phyloP scores from a whole-genome alignment of 2,888 invertebrate species.

The Conistra vaccinii region DNA sequence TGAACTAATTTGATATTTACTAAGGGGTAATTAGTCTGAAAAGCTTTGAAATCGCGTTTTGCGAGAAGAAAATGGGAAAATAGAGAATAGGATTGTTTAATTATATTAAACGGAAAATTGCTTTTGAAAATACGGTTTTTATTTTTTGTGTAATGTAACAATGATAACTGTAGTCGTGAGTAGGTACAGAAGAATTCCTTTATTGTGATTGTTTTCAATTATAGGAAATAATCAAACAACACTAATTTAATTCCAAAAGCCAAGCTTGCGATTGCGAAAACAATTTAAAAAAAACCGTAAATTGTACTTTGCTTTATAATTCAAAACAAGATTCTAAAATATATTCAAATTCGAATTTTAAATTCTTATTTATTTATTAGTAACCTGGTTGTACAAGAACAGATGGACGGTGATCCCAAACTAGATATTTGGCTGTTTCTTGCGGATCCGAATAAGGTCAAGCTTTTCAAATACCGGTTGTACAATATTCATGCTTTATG shows the following conservation, averaged over 20 bases:
- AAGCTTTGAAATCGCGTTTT: constrained; percentile 55
- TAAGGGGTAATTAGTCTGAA: constrained; percentile 69
- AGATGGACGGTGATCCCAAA: no score
- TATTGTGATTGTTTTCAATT: neutral
- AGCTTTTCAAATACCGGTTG: neutral
- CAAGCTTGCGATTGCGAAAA: neutral
- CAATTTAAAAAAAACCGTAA: no score
- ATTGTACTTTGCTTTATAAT: neutral
- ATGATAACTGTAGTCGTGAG: neutral
- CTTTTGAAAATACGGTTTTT: constrained; percentile 6
- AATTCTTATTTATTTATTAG: no score
- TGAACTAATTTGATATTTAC: constrained; percentile 71
- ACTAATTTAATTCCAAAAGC: neutral
- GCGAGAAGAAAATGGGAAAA: constrained; percentile 52
- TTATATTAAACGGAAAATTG: constrained; percentile 19
- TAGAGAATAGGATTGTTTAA: constrained; percentile 16
- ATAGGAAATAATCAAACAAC: neutral
- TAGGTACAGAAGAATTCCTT: neutral
- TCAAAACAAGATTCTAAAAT: neutral
- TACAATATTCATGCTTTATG: neutral
- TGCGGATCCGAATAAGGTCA: neutral
- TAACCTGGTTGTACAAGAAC: no score
- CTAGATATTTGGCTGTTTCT: no score
- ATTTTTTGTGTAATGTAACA: constrained; percentile 6
- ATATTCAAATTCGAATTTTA: no score